A percentile compares a stretch with the other conserved stretches of the same genome.
These are phyloP conservation scores for Augochlorella aurata DNA, from an alignment of 2,888 invertebrate genomes.

Conservation along the genomic window DNA sequence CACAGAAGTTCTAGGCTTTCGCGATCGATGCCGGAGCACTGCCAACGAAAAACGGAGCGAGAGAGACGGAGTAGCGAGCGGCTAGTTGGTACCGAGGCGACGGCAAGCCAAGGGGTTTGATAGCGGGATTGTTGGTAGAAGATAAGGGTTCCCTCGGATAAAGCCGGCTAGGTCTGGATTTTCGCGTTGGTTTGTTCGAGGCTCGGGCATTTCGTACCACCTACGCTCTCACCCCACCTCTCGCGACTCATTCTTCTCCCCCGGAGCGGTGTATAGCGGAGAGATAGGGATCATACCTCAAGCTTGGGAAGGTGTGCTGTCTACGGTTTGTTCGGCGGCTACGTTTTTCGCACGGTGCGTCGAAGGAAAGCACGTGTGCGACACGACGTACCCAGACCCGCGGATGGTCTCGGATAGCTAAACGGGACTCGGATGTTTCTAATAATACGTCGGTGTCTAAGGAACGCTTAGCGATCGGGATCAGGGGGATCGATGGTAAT, in stretches of 20 bases:
- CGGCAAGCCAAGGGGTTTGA: conserved; percentile 42
- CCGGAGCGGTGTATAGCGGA: conserved; percentile 24
- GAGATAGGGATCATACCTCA: conserved; percentile 53
- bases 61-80: background rate
- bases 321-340: conserved; percentile 32
- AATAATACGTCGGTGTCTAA: conserved; percentile 20
- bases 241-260: background rate
- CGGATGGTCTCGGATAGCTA: conserved; percentile 7
- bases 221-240: conserved; percentile 46
- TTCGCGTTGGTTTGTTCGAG: conserved; percentile 47
- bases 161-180: conserved; percentile 46
- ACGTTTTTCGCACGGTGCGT: conserved; percentile 44
- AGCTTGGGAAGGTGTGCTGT: conserved; percentile 45
- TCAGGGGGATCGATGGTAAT: conserved; percentile 15
- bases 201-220: conserved; percentile 53
- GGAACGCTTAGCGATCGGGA: conserved; percentile 24
- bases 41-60: background rate
- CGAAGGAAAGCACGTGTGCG: background rate
- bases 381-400: background rate
- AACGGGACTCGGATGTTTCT: conserved; percentile 39
- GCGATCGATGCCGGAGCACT: background rate
- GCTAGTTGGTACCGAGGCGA: conserved; percentile 38
- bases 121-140: conserved; percentile 58
- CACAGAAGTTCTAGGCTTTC: background rate
- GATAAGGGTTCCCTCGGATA: conserved; percentile 49